Conservation (phyloP, 2,113 vertebrate species). For the Chascanopsetta lugubris region DNA sequence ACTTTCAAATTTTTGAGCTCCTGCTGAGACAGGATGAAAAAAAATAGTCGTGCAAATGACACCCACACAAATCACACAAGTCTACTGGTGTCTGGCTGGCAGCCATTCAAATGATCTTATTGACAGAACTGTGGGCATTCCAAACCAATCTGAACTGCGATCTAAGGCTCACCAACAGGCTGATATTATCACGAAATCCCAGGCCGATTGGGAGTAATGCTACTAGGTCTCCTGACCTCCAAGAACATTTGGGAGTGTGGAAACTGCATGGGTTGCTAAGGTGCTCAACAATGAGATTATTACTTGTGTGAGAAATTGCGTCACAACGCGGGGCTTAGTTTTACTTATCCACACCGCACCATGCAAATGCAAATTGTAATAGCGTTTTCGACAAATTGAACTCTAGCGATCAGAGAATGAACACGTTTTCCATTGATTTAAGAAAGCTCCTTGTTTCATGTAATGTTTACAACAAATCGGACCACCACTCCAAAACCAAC, state of each 20-base stretch:
- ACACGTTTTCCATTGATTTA: too few species aligned
- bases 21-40: too few species aligned
- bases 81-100: background rate
- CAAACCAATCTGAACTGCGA: slow-evolving; percentile 5
- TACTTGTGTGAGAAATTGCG: background rate
- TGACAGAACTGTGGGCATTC: background rate
- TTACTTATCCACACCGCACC: too few species aligned
- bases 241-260: background rate
- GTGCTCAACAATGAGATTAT: background rate
- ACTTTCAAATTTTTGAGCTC: too few species aligned
- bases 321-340: too few species aligned
- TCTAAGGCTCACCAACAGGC: background rate
- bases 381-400: too few species aligned
- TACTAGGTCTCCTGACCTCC: background rate
- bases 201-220: background rate
- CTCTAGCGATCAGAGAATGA: too few species aligned
- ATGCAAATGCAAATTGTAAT: too few species aligned
- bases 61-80: background rate
- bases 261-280: background rate
- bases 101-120: slow-evolving; percentile 1
- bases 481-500: too few species aligned
- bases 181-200: background rate
- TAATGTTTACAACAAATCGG: too few species aligned
- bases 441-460: too few species aligned
- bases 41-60: background rate